Evolutionary conservation across 2,113 vertebrate genomes (phyloP).

Genomic region (Heterochromis multidens): DNA sequence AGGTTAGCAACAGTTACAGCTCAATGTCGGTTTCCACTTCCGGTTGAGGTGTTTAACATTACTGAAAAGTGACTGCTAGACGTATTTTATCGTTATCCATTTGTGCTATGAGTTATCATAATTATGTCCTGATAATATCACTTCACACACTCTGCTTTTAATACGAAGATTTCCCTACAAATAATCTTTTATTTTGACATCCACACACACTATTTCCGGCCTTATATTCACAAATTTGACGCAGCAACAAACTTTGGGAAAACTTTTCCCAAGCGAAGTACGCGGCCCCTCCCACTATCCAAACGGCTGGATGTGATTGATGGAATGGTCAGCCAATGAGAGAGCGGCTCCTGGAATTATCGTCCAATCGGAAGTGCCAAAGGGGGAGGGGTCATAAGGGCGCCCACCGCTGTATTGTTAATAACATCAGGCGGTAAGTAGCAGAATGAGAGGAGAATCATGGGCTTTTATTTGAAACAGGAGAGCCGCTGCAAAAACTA

Average conservation of each 20-base stretch:
- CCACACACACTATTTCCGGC: neutral
- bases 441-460: neutral
- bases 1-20: neutral
- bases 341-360: neutral
- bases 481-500: neutral
- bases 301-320: constrained; percentile 39
- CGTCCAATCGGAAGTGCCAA: constrained; percentile 38
- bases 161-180: rapidly evolving
- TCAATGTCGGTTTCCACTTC: neutral
- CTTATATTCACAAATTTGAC: neutral
- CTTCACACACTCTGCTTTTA: rapidly evolving
- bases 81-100: rapidly evolving
- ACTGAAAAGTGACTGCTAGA: neutral
- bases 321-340: constrained; percentile 18
- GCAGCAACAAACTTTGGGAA: constrained; percentile 2
- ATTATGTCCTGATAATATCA: rapidly evolving
- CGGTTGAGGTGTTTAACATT: neutral
- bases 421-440: neutral
- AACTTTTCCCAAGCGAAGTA: constrained; percentile 26
- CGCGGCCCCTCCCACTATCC: neutral
- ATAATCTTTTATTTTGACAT: neutral
- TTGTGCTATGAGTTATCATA: rapidly evolving
- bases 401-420: neutral
- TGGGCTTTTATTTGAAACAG: neutral
- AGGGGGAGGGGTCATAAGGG: neutral